Evolutionary conservation across 2,113 vertebrate species (phyloP).

Genomic region (Anoura caudifer): DNA sequence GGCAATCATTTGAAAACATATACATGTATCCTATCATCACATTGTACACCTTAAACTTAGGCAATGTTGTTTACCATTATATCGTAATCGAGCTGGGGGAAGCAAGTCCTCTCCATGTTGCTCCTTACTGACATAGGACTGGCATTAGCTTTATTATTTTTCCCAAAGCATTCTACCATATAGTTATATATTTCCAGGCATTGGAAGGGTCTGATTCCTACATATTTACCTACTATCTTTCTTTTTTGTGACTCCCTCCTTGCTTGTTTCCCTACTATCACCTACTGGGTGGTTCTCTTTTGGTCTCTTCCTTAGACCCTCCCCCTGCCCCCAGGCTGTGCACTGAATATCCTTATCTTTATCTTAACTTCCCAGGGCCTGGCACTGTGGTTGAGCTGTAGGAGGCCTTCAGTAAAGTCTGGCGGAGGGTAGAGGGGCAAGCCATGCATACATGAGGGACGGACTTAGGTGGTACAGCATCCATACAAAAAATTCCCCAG

Average conservation of each 20-base stretch:
- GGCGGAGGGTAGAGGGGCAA: not conserved
- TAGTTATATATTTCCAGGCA: not conserved
- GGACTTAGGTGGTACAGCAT: not conserved
- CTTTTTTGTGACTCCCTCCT: not conserved
- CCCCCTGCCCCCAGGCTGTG: not conserved
- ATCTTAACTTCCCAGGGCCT: not conserved
- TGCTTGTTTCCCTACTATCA: not conserved
- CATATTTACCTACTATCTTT: not conserved
- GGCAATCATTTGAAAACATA: not conserved
- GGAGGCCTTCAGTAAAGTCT: not conserved
- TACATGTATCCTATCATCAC: not conserved
- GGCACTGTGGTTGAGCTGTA: not conserved
- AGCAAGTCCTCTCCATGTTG: not conserved
- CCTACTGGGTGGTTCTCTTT: not conserved
- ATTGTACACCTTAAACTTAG: not conserved
- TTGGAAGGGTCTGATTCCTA: not conserved
- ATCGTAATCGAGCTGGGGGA: not conserved
- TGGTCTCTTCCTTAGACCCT: not conserved
- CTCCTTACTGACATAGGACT: not conserved
- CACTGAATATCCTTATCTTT: not conserved
- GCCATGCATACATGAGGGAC: not conserved
- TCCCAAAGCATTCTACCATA: not conserved
- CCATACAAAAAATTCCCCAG: not conserved
- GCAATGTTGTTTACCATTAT: not conserved
- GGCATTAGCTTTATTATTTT: not conserved